A percentile compares a stretch with the other conserved stretches of the same genome.
Evolutionary conservation across 2,797 vertebrate genomes (phyloP).

Genomic region (Glossophaga mutica): DNA sequence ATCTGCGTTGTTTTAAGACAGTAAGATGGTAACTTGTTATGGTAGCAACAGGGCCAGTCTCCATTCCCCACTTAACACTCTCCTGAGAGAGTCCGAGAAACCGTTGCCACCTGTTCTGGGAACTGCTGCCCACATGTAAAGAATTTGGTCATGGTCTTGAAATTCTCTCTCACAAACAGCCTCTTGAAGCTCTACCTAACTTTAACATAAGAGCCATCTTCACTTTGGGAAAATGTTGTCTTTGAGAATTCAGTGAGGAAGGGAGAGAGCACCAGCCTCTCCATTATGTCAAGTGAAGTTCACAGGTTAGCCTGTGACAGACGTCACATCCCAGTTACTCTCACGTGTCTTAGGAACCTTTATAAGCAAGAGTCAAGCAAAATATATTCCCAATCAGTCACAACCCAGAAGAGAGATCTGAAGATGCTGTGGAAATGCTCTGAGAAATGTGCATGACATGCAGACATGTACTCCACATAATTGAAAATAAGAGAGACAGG

Average conservation of each 20-base stretch:
- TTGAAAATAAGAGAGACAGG: background rate
- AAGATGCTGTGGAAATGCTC: background rate
- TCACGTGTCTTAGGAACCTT: background rate
- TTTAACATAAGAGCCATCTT: background rate
- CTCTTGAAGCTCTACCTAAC: background rate
- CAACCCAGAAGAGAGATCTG: background rate
- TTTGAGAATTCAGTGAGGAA: background rate
- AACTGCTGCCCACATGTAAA: background rate
- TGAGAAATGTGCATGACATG: rapidly evolving
- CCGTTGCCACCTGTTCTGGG: background rate
- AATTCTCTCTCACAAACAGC: background rate
- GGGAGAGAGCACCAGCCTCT: background rate
- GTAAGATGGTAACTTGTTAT: background rate
- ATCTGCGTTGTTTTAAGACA: background rate
- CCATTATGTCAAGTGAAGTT: background rate
- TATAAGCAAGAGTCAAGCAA: background rate
- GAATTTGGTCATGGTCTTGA: background rate
- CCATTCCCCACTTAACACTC: background rate
- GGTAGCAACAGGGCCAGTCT: background rate
- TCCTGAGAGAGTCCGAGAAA: background rate
- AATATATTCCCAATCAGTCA: background rate
- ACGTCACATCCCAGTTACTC: background rate
- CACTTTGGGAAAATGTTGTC: background rate
- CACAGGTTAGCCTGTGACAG: background rate
- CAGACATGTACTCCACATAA: background rate